Percentiles rank a stretch among this genome's conserved stretches.
phyloP scores from a whole-genome alignment of 2,797 vertebrate genomes.

The Tapera naevia region DNA sequence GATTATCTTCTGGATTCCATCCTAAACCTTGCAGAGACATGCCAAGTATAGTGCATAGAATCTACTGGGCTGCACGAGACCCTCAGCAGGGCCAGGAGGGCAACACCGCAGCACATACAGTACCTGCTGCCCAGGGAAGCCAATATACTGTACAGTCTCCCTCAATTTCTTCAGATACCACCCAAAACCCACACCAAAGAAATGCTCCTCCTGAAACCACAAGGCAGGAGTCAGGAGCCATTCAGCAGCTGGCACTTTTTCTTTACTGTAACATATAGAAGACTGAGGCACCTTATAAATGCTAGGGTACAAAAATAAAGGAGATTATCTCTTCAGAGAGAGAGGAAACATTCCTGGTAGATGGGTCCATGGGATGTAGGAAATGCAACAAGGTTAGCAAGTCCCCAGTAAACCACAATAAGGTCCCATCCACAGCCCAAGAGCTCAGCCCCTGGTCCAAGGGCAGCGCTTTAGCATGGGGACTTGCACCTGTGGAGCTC shows the following conservation, averaged over 20 bases:
- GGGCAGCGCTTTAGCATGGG: neutral
- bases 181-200: neutral
- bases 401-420: neutral
- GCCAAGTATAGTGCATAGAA: neutral
- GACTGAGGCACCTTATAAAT: neutral
- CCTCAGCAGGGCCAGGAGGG: neutral
- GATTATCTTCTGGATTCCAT: neutral
- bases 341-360: neutral
- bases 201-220: neutral
- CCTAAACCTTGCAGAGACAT: neutral
- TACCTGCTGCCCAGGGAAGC: neutral
- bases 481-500: neutral
- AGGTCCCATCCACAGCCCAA: neutral
- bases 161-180: neutral
- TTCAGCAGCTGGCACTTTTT: neutral
- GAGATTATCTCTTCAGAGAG: neutral
- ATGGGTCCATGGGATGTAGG: neutral
- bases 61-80: neutral
- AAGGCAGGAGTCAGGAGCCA: neutral
- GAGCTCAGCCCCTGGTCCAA: neutral
- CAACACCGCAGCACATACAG: rapidly evolving
- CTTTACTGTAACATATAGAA: neutral
- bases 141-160: rapidly evolving
- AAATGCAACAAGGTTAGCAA: neutral
- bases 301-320: neutral